A percentile compares a stretch with the other conserved stretches of the same genome.
Conservation (phyloP, 2,113 vertebrate genomes). For the Turnix velox region DNA sequence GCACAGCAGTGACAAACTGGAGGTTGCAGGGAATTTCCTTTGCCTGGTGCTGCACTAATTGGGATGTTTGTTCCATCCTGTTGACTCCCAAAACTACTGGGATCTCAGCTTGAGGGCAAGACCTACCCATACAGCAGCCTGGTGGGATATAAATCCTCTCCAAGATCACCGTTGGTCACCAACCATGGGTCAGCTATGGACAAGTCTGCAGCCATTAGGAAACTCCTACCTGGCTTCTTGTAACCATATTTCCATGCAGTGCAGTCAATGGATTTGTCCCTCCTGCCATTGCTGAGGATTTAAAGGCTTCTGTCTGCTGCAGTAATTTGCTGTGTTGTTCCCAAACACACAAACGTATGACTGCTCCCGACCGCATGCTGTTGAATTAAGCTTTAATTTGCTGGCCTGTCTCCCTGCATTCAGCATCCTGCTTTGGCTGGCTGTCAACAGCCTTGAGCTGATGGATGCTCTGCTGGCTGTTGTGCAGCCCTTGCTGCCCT, state of each 20-base stretch:
- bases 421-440: background rate
- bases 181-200: background rate
- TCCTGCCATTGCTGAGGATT: accelerated
- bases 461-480: background rate
- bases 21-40: background rate
- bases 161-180: too few species aligned
- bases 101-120: background rate
- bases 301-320: background rate
- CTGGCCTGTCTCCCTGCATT: background rate
- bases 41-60: background rate
- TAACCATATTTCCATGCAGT: background rate
- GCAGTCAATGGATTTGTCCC: background rate
- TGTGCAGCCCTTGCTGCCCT: background rate
- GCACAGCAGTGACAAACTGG: background rate
- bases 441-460: background rate
- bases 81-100: background rate
- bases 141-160: background rate
- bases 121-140: background rate
- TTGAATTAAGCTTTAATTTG: background rate
- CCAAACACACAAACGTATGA: background rate
- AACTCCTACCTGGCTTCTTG: accelerated
- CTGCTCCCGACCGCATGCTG: background rate
- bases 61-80: accelerated
- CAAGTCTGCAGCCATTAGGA: background rate
- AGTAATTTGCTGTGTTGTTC: background rate